phyloP scores from a whole-genome alignment of 2,797 vertebrate species.

The Amphiprion clarkii region DNA sequence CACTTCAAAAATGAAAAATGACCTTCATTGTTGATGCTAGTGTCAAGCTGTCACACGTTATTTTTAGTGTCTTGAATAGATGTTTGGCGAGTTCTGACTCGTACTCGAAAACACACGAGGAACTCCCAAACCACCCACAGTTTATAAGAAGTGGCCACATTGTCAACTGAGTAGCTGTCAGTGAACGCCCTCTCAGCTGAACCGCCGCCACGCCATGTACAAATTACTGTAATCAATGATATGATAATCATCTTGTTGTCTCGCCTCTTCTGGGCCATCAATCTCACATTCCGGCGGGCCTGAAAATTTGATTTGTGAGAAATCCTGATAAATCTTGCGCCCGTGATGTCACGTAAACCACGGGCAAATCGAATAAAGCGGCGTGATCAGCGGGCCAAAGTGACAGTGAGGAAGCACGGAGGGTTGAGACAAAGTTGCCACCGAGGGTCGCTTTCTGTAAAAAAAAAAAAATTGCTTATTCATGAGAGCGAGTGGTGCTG shows the following conservation, averaged over 20 bases:
- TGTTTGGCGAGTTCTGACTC: conserved; percentile 46
- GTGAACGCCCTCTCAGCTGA: conserved; percentile 53
- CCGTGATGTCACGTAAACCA: conserved; percentile 47
- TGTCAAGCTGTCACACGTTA: conserved; percentile 33
- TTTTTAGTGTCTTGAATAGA: conserved; percentile 41
- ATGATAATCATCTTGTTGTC: conserved; percentile 61
- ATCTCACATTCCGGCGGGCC: conserved; percentile 51
- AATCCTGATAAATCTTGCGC: conserved; percentile 49
- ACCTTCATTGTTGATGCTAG: conserved; percentile 41
- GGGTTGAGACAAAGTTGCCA: conserved; percentile 20
- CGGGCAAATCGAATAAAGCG: conserved; percentile 50
- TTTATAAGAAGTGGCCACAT: conserved; percentile 63
- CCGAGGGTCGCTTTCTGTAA: conserved; percentile 9
- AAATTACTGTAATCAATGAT: conserved; percentile 65
- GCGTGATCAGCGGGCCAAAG: conserved; percentile 30
- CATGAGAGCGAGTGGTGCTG: conserved; percentile 21
- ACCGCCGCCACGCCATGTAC: conserved; percentile 24
- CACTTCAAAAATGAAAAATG: conserved; percentile 19
- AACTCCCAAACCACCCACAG: conserved; percentile 59
- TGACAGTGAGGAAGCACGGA: conserved; percentile 25
- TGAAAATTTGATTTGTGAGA: conserved; percentile 64
- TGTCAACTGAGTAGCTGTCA: conserved; percentile 53
- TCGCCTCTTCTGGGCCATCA: conserved; percentile 48
- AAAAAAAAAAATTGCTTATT: conserved; percentile 36
- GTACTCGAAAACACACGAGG: conserved; percentile 18